Conservation (phyloP, 2,113 vertebrate genomes). For the human region DNA sequence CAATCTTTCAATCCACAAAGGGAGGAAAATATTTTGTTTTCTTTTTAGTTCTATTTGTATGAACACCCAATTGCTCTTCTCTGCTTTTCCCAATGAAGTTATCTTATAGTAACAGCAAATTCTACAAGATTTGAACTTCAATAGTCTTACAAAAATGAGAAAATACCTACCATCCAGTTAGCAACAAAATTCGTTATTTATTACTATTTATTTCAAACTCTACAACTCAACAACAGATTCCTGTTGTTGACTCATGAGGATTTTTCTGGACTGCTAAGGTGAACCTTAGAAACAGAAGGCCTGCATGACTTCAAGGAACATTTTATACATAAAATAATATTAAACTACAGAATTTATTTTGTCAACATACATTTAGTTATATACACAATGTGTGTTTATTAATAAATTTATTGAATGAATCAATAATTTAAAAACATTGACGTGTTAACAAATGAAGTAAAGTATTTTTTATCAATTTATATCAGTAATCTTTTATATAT, state of each 20-base stretch:
- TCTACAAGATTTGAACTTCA: neutral
- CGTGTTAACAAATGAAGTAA: neutral
- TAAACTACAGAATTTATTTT: neutral
- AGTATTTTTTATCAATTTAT: neutral
- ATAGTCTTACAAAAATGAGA: constrained; percentile 35
- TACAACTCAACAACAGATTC: neutral
- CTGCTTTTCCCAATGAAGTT: neutral
- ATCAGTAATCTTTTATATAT: neutral
- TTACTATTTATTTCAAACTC: constrained; percentile 17
- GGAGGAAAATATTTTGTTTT: constrained; percentile 34
- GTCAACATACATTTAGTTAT: neutral
- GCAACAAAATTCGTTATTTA: neutral
- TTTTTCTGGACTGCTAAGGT: neutral
- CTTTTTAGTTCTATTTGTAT: constrained; percentile 8
- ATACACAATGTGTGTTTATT: neutral
- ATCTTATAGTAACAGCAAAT: neutral
- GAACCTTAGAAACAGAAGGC: neutral
- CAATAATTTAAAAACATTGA: neutral
- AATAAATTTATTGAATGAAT: neutral
- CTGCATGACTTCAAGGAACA: neutral
- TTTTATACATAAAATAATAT: neutral
- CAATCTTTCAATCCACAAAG: neutral
- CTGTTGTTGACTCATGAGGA: neutral
- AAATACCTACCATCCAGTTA: neutral
- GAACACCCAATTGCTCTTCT: neutral